Evolutionary conservation across 2,797 vertebrate genomes (phyloP).

Genomic region (Chiroxiphia lanceolata): DNA sequence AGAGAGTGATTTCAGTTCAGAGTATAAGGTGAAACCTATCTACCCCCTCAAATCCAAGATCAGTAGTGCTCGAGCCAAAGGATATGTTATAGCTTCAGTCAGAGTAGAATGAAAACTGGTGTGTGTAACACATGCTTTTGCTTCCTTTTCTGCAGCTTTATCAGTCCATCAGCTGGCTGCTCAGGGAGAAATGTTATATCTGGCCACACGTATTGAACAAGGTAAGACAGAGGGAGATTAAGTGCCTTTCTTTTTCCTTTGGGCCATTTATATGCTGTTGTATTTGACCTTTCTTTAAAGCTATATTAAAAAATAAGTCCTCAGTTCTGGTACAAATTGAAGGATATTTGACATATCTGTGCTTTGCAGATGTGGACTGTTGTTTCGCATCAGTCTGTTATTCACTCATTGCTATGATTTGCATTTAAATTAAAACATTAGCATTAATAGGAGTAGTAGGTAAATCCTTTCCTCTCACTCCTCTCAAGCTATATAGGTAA

Average conservation of each 20-base stretch:
- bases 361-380: not conserved
- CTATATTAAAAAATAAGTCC: not conserved
- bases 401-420: not conserved
- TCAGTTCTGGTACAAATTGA: not conserved
- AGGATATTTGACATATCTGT: not conserved
- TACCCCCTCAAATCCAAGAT: not conserved
- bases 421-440: not conserved
- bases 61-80: not conserved
- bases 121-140: not conserved
- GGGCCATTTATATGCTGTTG: not conserved
- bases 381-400: not conserved
- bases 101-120: not conserved
- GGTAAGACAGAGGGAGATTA: conserved; percentile 73
- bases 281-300: not conserved
- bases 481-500: not conserved
- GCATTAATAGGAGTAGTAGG: accelerated
- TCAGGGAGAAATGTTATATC: conserved; percentile 96
- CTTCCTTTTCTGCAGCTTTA: conserved; percentile 79
- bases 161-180: conserved; percentile 97
- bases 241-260: not conserved
- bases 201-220: conserved; percentile 97
- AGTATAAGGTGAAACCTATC: not conserved
- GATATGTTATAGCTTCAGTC: not conserved
- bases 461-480: not conserved
- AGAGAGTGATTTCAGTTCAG: not conserved